Percentiles rank a stretch among this genome's conserved stretches.
Conservation (phyloP, 2,113 vertebrate genomes). For the Callipepla californica region DNA sequence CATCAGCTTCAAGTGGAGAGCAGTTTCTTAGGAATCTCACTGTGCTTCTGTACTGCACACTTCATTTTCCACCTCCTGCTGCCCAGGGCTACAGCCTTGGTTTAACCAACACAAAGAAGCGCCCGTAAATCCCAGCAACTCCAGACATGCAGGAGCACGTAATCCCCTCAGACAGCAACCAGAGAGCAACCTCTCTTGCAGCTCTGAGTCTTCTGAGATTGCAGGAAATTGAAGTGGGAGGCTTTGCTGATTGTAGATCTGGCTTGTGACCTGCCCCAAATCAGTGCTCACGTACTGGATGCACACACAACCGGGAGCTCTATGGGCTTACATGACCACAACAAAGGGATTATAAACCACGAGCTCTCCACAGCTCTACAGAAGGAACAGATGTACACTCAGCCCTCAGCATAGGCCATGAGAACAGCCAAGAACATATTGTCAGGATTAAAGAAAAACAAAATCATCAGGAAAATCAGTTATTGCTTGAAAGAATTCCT, state of each 20-base stretch:
- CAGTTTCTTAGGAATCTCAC: background rate
- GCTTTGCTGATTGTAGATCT: constrained; percentile 61
- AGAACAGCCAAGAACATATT: background rate
- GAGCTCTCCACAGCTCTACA: background rate
- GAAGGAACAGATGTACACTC: background rate
- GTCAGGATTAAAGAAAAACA: background rate
- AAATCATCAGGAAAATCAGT: background rate
- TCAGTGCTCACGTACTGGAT: constrained; percentile 11
- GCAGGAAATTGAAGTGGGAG: constrained; percentile 62
- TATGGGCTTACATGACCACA: background rate
- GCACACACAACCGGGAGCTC: background rate
- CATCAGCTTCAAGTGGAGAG: constrained; percentile 25
- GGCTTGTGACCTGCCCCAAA: constrained; percentile 35
- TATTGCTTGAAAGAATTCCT: background rate
- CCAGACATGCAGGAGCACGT: background rate
- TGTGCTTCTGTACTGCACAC: constrained; percentile 32
- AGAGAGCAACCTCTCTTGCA: constrained; percentile 60
- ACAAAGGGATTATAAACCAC: constrained; percentile 34
- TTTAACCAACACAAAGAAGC: constrained; percentile 65
- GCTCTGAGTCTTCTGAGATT: constrained; percentile 56
- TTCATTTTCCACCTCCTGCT: constrained; percentile 55
- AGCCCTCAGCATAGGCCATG: background rate
- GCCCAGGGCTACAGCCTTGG: constrained; percentile 50
- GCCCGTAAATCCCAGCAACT: constrained; percentile 63
- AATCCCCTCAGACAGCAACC: constrained; percentile 64